phyloP scores from a whole-genome alignment of 2,113 vertebrate genomes.

The Triplophysa siluroides region DNA sequence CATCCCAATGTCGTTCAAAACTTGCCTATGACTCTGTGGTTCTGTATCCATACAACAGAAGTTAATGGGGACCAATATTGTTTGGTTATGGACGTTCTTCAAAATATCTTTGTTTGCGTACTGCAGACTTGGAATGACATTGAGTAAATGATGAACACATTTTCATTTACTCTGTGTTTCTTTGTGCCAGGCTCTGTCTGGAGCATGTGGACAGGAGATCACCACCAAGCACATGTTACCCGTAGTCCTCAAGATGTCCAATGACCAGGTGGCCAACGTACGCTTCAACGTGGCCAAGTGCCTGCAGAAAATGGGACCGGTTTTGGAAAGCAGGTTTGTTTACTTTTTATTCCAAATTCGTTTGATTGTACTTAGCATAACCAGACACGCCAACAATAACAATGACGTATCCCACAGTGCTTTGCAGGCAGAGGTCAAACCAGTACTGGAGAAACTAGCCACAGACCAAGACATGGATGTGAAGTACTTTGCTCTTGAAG shows the following conservation, averaged over 20 bases:
- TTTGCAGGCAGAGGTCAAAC: constrained; percentile 85
- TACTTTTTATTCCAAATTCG: background rate
- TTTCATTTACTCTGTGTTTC: background rate
- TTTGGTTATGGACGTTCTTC: too few species aligned
- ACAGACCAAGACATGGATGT: constrained; percentile 89
- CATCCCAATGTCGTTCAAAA: too few species aligned
- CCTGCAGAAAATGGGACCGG: constrained; percentile 88
- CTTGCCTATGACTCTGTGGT: too few species aligned
- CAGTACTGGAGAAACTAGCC: constrained; percentile 83
- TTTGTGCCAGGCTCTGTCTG: constrained; percentile 77
- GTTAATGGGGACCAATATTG: too few species aligned
- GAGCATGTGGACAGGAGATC: constrained; percentile 87
- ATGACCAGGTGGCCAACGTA: constrained; percentile 90
- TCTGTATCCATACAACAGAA: too few species aligned
- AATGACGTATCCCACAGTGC: constrained; percentile 67
- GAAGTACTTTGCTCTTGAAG: constrained; percentile 92
- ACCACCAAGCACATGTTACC: constrained; percentile 92
- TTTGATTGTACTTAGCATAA: constrained; percentile 11
- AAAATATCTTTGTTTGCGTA: too few species aligned
- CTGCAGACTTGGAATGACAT: too few species aligned
- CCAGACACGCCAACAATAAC: background rate
- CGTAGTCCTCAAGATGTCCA: constrained; percentile 88
- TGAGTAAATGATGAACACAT: too few species aligned
- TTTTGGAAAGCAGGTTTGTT: constrained; percentile 80
- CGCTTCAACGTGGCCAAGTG: constrained; percentile 92